Conservation (phyloP, 2,797 vertebrate genomes). For the Somateria mollissima region DNA sequence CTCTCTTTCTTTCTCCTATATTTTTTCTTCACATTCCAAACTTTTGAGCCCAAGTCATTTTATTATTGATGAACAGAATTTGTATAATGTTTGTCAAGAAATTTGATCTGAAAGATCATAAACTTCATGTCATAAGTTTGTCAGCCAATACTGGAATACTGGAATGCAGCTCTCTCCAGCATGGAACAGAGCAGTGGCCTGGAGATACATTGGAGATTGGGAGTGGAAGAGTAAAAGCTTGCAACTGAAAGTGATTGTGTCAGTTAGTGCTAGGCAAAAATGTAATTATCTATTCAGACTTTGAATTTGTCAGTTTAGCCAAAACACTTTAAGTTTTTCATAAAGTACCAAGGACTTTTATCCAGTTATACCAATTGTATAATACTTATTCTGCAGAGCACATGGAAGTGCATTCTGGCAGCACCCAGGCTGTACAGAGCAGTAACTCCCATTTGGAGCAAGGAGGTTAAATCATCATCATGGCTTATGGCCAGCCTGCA, state of each 20-base stretch:
- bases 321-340: not conserved
- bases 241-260: not conserved
- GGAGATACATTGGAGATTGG: not conserved
- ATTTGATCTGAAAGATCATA: slow-evolving; percentile 24
- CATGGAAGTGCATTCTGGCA: not conserved
- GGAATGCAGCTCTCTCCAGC: not conserved
- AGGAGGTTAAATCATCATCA: not conserved
- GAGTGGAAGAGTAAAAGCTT: not conserved
- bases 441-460: not conserved
- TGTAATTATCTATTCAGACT: not conserved
- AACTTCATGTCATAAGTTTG: not conserved
- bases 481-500: not conserved
- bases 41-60: not conserved
- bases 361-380: not conserved
- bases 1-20: not conserved
- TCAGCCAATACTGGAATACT: not conserved
- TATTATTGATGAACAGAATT: slow-evolving; percentile 17
- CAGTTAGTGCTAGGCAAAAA: not conserved
- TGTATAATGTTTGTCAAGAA: slow-evolving; percentile 11
- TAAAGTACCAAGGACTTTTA: not conserved
- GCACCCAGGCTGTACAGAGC: not conserved
- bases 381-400: not conserved
- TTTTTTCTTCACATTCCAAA: not conserved
- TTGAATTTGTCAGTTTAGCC: not conserved
- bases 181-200: not conserved